Percentiles rank a stretch among this genome's conserved stretches.
Evolutionary conservation across 64 coral and sea anemone species (phyloP).

Genomic region (Exaiptasia diaphana): DNA sequence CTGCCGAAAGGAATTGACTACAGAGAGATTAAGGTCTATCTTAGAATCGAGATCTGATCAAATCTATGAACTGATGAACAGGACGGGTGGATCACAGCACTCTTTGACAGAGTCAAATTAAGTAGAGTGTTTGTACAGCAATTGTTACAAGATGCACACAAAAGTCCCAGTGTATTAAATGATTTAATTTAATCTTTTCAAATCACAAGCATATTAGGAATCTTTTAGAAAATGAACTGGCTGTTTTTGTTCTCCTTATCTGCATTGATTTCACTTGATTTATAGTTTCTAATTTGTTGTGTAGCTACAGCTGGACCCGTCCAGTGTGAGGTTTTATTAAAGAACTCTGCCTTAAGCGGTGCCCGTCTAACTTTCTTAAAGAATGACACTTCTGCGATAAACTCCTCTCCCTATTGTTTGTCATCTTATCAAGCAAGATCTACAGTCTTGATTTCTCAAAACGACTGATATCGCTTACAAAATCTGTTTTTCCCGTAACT

Average conservation of each 20-base stretch:
- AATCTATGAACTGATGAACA: too few relatives aligned
- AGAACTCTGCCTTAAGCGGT: not conserved
- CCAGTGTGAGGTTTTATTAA: not conserved
- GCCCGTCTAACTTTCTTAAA: not conserved
- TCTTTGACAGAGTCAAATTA: not conserved
- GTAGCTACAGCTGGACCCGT: not conserved
- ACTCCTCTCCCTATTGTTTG: not conserved
- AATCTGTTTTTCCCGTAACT: too few relatives aligned
- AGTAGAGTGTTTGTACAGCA: slow-evolving; percentile 2
- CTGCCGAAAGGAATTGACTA: too few relatives aligned
- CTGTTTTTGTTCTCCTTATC: slow-evolving; percentile 1
- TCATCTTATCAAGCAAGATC: too few relatives aligned
- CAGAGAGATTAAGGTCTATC: too few relatives aligned
- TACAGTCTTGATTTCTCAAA: too few relatives aligned
- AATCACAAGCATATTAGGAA: slow-evolving; percentile 17
- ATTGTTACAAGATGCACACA: slow-evolving; percentile 12
- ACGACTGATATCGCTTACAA: too few relatives aligned
- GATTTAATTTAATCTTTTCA: slow-evolving; percentile 25
- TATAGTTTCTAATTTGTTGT: slow-evolving; percentile 14
- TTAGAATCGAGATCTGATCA: too few relatives aligned
- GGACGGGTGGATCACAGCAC: too few relatives aligned
- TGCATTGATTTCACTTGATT: slow-evolving; percentile 14
- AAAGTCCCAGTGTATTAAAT: not conserved
- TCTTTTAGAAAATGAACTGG: slow-evolving; percentile 11
- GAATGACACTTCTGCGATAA: not conserved